A percentile compares a stretch with the other conserved stretches of the same genome.
Evolutionary conservation across 2,797 vertebrate species (phyloP).

Genomic region (Intellagama lesueurii): DNA sequence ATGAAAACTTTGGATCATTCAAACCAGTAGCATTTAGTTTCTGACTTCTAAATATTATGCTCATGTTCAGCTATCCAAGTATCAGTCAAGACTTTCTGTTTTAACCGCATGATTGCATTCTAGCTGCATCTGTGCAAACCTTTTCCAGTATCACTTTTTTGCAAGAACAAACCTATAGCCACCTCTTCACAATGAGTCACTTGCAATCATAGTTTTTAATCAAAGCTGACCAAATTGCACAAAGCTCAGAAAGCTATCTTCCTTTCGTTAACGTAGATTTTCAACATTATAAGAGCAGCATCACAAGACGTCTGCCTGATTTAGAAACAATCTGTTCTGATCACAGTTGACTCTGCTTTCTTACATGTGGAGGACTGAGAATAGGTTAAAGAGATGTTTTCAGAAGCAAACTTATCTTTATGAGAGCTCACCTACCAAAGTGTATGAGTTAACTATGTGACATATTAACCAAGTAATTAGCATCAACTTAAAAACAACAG

Average conservation of each 20-base stretch:
- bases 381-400: background rate
- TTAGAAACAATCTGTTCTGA: background rate
- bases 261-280: background rate
- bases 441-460: background rate
- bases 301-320: background rate
- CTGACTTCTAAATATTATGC: constrained; percentile 55
- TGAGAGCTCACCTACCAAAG: background rate
- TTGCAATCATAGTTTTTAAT: constrained; percentile 46
- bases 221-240: constrained; percentile 42
- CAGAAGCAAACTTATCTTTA: background rate
- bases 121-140: constrained; percentile 47
- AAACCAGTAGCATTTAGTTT: constrained; percentile 30
- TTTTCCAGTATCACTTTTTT: constrained; percentile 68
- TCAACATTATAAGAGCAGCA: too few relatives aligned
- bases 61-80: constrained; percentile 49
- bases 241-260: constrained; percentile 10
- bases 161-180: constrained; percentile 58
- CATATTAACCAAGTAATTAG: background rate
- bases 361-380: background rate
- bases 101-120: constrained; percentile 70
- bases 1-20: too few relatives aligned
- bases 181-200: constrained; percentile 46
- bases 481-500: too few relatives aligned
- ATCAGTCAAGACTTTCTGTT: constrained; percentile 71
- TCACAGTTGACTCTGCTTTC: background rate